Conservation (phyloP, 2,113 vertebrate species). For the Oncorhynchus keta region DNA sequence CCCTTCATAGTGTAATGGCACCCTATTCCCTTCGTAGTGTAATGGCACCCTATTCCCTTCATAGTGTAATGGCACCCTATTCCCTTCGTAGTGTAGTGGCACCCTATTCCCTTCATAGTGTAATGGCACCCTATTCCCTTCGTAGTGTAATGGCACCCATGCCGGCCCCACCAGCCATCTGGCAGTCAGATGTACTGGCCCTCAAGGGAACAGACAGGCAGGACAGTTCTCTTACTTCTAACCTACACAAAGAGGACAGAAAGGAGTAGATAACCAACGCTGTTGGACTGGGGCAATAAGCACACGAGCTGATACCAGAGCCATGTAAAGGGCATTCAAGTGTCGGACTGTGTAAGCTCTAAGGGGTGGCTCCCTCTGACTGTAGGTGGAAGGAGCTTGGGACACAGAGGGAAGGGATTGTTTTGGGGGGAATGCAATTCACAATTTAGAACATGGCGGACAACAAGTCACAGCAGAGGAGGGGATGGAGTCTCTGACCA, state of each 20-base stretch:
- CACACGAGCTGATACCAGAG: conserved; percentile 17
- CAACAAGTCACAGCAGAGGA: conserved; percentile 49
- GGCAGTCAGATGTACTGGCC: conserved; percentile 66
- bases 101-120: no score
- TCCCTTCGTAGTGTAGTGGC: neutral
- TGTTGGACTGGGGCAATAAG: neutral
- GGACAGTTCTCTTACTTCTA: neutral
- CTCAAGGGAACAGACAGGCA: conserved; percentile 28
- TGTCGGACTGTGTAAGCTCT: conserved; percentile 27
- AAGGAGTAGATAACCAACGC: neutral
- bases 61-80: no score
- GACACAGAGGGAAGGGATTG: conserved; percentile 36
- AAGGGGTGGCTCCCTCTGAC: conserved; percentile 53
- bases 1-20: no score
- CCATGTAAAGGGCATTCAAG: conserved; percentile 38
- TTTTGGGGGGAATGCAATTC: conserved; percentile 57
- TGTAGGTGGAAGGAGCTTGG: conserved; percentile 24
- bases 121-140: no score
- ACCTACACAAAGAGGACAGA: neutral
- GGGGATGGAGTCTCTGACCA: neutral
- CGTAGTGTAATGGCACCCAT: conserved; percentile 38
- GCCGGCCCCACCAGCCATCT: conserved; percentile 52
- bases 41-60: no score
- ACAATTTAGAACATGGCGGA: conserved; percentile 65
- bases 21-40: no score